Evolutionary conservation across 2,113 vertebrate species (phyloP), one percentile per base, ranked within the genome.

Genomic region (Calidris pygmaea): DNA sequence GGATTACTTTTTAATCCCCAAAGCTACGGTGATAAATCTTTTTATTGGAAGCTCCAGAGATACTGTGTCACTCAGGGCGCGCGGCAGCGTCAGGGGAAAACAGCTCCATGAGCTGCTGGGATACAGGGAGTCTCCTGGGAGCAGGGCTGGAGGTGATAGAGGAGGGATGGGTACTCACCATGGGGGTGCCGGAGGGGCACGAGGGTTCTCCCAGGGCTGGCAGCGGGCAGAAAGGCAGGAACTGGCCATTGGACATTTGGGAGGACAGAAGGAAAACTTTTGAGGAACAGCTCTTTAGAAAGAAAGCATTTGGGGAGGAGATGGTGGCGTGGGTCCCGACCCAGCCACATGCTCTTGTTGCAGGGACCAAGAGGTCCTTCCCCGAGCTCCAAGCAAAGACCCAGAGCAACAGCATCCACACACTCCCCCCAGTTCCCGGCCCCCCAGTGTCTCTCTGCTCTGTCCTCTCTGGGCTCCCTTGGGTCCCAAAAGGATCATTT

Each of bases 1-100:
- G 80, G 94, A 97, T 97, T 80, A 89, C 41, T 89, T 95, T 96
- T 95, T 97, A 97, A 97, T 97, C 96, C 96, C n/a, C 62, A 77
- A 92, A 85, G 95, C 87, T 73, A 17, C 8, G 14, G 89, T 70
- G 76, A 95, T 97, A 95, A 97, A 97, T 97, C 93, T 92, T 96
- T 80, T 70, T 48, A 59, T 55, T 96, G 90, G 89, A 82, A 85
- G 79, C 87, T 48, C 53, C 9, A 9, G 83, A 91, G 80, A 92
- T 39, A 67, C 20, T 56, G 58, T 90, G 90, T 87, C 80, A 79
- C 43, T 71, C 71, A 37, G 71, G 21, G 58, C 2, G 1, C 59
- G 59, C 13, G 0, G 91, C 53, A 26, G 55, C 1, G 0, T 55
- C 1, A 0, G 45, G 58, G 6, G 32, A 37, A 74, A 82, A 47